Percentiles rank a stretch among this genome's conserved stretches.
These are phyloP conservation scores for Drosophila kanapiae DNA, from an alignment of 1,140 invertebrate genomes.

Conservation along the genomic window DNA sequence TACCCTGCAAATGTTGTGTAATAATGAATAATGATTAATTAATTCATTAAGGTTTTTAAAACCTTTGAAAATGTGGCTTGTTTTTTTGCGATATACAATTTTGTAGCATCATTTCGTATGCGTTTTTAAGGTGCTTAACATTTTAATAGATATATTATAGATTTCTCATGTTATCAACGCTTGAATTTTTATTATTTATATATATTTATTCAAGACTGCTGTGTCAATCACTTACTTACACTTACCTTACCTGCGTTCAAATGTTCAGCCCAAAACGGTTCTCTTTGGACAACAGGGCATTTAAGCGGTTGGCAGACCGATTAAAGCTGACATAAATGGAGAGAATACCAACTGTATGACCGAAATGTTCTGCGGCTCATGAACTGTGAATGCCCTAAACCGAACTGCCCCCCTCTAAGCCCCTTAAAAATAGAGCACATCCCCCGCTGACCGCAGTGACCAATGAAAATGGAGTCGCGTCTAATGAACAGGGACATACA, in stretches of 20 bases:
- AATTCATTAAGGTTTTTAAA: no score
- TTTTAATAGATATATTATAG: no score
- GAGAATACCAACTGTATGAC: conserved; percentile 7
- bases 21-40: no score
- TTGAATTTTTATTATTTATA: no score
- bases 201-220: no score
- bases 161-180: no score
- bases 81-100: no score
- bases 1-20: background rate
- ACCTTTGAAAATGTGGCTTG: no score
- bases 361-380: conserved; percentile 33
- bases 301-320: conserved; percentile 7
- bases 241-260: conserved; percentile 20
- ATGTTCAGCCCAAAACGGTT: conserved; percentile 7
- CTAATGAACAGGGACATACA: conserved; percentile 49
- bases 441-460: conserved; percentile 13
- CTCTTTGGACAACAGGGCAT: conserved; percentile 5
- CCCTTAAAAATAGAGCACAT: background rate
- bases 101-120: no score
- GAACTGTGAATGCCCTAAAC: conserved; percentile 27
- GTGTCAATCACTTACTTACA: background rate
- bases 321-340: conserved; percentile 11
- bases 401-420: background rate
- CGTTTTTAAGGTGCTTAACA: no score
- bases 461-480: conserved; percentile 41